These are phyloP conservation scores for Gambelia wislizenii DNA, from an alignment of 2,797 vertebrate species.

Conservation along the genomic window DNA sequence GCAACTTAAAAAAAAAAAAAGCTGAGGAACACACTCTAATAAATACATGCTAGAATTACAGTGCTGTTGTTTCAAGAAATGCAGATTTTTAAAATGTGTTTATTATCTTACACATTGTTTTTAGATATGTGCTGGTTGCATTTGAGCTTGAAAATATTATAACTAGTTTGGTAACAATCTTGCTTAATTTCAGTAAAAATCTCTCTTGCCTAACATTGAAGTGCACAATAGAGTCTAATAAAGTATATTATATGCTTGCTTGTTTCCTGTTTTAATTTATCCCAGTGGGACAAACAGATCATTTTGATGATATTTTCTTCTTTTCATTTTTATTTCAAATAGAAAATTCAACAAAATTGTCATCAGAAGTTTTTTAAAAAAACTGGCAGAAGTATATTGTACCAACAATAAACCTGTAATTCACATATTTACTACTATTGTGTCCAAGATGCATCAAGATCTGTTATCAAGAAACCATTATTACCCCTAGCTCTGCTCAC, in stretches of 20 bases:
- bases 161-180: constrained; percentile 3
- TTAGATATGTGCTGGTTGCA: background rate
- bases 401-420: background rate
- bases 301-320: constrained; percentile 29
- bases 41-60: constrained; percentile 22
- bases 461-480: background rate
- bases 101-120: constrained; percentile 38
- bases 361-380: background rate
- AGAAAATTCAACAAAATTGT: background rate
- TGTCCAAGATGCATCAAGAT: too few relatives aligned
- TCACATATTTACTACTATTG: background rate
- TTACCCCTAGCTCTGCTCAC: background rate
- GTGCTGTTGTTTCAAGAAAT: constrained; percentile 9
- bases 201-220: constrained; percentile 25
- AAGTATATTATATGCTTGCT: background rate
- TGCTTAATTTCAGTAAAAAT: constrained; percentile 19
- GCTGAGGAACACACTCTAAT: background rate
- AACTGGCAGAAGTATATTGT: background rate
- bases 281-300: background rate
- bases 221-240: background rate
- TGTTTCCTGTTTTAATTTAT: constrained; percentile 23
- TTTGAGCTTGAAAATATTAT: constrained; percentile 21
- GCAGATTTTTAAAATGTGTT: constrained; percentile 2
- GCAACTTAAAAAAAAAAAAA: too few relatives aligned
- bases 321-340: background rate